Conservation (phyloP, 2,888 invertebrate species). For the Drosophila neotestacea region DNA sequence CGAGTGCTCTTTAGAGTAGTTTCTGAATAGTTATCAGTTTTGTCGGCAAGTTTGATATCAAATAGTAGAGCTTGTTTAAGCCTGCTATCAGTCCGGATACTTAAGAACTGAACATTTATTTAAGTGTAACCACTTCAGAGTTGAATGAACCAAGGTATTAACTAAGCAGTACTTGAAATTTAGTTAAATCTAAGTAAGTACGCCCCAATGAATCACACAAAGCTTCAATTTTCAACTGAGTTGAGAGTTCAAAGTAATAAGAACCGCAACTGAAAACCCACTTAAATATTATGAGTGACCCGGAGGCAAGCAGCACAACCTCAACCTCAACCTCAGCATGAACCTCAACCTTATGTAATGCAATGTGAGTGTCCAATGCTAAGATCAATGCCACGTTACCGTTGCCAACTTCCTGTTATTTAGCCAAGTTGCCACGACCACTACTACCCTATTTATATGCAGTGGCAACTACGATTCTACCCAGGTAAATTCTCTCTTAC, state of each 20-base stretch:
- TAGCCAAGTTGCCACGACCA: constrained; percentile 45
- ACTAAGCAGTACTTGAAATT: constrained; percentile 56
- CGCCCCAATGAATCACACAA: constrained; percentile 33
- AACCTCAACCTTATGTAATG: constrained; percentile 59
- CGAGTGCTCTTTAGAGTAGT: constrained; percentile 10
- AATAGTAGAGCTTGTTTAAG: constrained; percentile 15
- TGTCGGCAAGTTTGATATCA: constrained; percentile 11
- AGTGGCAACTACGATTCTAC: constrained; percentile 26
- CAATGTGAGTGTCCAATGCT: constrained; percentile 66
- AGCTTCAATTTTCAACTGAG: constrained; percentile 44
- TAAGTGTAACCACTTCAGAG: constrained; percentile 41
- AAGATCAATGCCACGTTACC: constrained; percentile 74
- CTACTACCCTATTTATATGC: constrained; percentile 75
- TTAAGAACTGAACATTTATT: constrained; percentile 9
- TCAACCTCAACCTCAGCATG: constrained; percentile 48
- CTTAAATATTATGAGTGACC: constrained; percentile 64
- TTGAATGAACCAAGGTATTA: constrained; percentile 47
- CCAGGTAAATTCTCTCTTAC: constrained; percentile 22
- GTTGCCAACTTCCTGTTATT: constrained; percentile 70
- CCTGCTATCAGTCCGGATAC: constrained; percentile 29
- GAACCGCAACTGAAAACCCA: constrained; percentile 52
- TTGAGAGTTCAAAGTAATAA: constrained; percentile 32
- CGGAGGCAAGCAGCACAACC: constrained; percentile 47
- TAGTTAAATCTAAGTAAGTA: constrained; percentile 31
- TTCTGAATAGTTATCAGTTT: constrained; percentile 25